phyloP scores from a whole-genome alignment of 2,797 vertebrate genomes.

The Trematomus bernacchii region DNA sequence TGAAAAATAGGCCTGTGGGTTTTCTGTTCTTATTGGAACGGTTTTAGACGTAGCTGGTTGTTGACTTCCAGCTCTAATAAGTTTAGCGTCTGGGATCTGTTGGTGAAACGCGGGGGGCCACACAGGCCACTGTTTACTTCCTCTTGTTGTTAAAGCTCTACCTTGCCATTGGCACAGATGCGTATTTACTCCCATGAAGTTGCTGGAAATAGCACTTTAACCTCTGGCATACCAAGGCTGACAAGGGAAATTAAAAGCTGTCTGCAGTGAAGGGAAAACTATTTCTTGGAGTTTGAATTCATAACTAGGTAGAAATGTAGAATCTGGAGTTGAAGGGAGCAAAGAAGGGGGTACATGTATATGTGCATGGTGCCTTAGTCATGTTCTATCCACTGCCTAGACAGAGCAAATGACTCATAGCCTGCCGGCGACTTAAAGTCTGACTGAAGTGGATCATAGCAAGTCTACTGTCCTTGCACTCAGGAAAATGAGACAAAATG shows the following conservation, averaged over 20 bases:
- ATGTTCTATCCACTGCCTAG: constrained; percentile 39
- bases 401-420: constrained; percentile 52
- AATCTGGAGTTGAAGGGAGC: constrained; percentile 16
- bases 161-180: constrained; percentile 33
- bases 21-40: constrained; percentile 32
- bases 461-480: constrained; percentile 35
- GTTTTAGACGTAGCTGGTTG: constrained; percentile 24
- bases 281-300: constrained; percentile 38
- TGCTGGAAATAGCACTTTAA: constrained; percentile 46
- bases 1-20: constrained; percentile 13
- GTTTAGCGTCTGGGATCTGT: constrained; percentile 39
- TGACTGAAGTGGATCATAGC: constrained; percentile 27
- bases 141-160: constrained; percentile 40
- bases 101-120: constrained; percentile 15
- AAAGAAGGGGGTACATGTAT: not conserved
- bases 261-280: constrained; percentile 34
- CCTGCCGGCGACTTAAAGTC: constrained; percentile 36
- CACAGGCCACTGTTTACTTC: constrained; percentile 47
- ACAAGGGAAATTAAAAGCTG: constrained; percentile 63
- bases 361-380: constrained; percentile 20
- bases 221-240: constrained; percentile 47
- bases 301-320: constrained; percentile 35
- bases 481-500: constrained; percentile 21
- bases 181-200: constrained; percentile 34
- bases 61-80: constrained; percentile 50